Evolutionary conservation across 2,888 invertebrate genomes (phyloP), one percentile per base, ranked within the genome.

Genomic region (Pollenia amentaria): DNA sequence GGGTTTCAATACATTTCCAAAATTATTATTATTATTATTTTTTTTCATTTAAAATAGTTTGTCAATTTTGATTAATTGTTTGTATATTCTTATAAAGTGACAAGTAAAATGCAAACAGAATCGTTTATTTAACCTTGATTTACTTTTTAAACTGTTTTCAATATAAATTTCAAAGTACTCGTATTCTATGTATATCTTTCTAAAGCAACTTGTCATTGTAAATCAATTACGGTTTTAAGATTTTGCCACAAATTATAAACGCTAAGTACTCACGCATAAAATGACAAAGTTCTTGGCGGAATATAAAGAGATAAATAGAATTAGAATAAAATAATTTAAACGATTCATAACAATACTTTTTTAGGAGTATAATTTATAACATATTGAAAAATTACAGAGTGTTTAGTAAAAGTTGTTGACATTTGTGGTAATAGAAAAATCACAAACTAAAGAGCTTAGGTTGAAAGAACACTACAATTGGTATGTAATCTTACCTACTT

Each of bases 31-130:
- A 16, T 29, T 46, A 57, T 14, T 10, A 53, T 46, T 73, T 64
- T 12, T 16, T 40, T 40, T n/a, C 8, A 11, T 64, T 29, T 29
- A 29, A 51, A 60, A 81, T 29, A 38, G 10, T 62, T 75, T 78
- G 73, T 67, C 64, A 53, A 69, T 57, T 69, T 83, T 84, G 83
- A 87, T 87, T 84, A 87, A 83, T 87, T 84, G 77, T 14, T 75
- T 80, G 53, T 18, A 65, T 64, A 48, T 65, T 40, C 16, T 16
- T 21, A 18, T 1, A 53, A 70, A 64, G 42, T 80, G 77, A 67
- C 76, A 84, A 72, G 76, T 76, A 67, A 80, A 72, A 67, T 84
- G 78, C 9, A 29, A 29, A 57, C 29, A 60, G 46, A 48, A 57
- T 18, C n/a, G 16, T 44, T n/a, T 40, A 16, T 10, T 18, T 72